Percentiles rank a stretch among this genome's conserved stretches.
Conservation (phyloP, 2,888 invertebrate species). For the Tetragonisca angustula region DNA sequence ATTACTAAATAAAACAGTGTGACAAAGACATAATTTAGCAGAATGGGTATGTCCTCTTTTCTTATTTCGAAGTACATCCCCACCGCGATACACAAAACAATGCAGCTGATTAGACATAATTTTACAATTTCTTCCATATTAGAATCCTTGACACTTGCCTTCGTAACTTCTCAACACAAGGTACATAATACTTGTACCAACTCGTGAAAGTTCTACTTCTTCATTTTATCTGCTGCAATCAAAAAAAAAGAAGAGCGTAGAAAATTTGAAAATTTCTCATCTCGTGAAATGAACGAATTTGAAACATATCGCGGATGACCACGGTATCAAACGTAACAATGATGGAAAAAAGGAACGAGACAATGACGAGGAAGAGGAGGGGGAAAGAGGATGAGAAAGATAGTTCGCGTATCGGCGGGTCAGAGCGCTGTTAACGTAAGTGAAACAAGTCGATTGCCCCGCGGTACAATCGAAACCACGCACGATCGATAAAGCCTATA, state of each 20-base stretch:
- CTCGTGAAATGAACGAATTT: no score
- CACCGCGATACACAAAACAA: background rate
- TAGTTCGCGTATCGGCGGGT: slow-evolving; percentile 51
- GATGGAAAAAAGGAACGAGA: background rate
- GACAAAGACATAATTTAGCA: background rate
- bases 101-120: background rate
- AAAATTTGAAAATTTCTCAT: background rate
- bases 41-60: background rate
- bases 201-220: no score
- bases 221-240: no score
- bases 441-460: slow-evolving; percentile 65
- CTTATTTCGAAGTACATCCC: background rate
- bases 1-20: background rate
- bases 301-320: background rate
- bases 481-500: slow-evolving; percentile 79
- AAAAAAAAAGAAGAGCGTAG: background rate
- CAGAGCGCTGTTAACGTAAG: slow-evolving; percentile 61
- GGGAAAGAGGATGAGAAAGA: slow-evolving; percentile 3
- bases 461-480: slow-evolving; percentile 72
- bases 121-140: background rate
- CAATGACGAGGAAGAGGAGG: background rate
- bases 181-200: background rate
- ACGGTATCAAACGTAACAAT: background rate
- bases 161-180: no score
- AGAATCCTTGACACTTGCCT: no score